Evolutionary conservation across 2,888 invertebrate genomes (phyloP), one percentile per base, ranked within the genome.

Genomic region (Drosophila sordidapex): DNA sequence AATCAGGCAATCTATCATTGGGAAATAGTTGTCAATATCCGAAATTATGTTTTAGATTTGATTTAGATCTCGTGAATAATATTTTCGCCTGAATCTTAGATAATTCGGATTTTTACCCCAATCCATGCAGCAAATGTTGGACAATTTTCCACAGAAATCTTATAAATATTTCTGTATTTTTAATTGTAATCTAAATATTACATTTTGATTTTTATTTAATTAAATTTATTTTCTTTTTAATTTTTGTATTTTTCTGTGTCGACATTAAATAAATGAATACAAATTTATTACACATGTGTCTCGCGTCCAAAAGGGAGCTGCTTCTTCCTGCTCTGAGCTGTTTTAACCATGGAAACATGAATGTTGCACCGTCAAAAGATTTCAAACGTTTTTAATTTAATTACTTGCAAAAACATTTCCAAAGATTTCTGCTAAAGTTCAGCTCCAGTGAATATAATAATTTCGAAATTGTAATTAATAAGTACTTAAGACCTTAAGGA

Each of bases 1-100:
- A 76, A 70, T 79, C 79, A 61, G 76, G 73, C 79, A 76, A 73
- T 52, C 46, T 70, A 74, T 74, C 74, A 80, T 76, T 61, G 73
- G 46, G 73, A 76, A 79, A 69, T 76, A 76, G 67, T 57, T 51
- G 21, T 25, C 36, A 48, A 13, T 21, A 11, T 18, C 54, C 6
- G 36, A n/a, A 51, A 31, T 18, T 1, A 6, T 25, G 7, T 46
- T 46, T 46, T 25, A 13, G 21, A 7, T 21, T 25, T 46, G 13
- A 46, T 46, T 46, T 2, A 40, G 10, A 40, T 2, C 10, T 40
- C 5, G n/a, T 40, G 40, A 10, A n/a, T 5, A n/a, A 11, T n/a
- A 43, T 43, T 46, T 25, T 13, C 2, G 25, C 8, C 7, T 46
- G 25, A 15, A 25, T 15, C 25, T 15, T 46, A 15, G 4, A 15